These are phyloP conservation scores for Camponotus pennsylvanicus DNA, from an alignment of 1,140 invertebrate genomes.

Conservation along the genomic window DNA sequence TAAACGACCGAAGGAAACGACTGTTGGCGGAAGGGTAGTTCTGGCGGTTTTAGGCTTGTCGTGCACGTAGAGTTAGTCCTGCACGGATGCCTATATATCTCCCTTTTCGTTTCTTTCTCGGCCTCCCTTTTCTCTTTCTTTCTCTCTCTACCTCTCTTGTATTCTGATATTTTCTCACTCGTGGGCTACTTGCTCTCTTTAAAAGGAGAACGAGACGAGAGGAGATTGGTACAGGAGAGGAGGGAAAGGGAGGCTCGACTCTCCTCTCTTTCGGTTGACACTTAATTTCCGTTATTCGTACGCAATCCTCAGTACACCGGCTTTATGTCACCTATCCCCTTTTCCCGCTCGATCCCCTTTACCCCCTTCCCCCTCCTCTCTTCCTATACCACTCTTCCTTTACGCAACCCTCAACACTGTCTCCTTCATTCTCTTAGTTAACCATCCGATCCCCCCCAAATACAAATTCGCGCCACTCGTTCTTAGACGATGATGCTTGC, in stretches of 20 bases:
- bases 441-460: slow-evolving; percentile 65
- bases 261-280: slow-evolving; percentile 85
- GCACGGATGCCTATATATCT: slow-evolving; percentile 74
- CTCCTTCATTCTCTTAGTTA: slow-evolving; percentile 78
- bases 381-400: slow-evolving; percentile 63
- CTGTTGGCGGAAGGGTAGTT: slow-evolving; percentile 60
- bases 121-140: slow-evolving; percentile 5
- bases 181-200: slow-evolving; percentile 58
- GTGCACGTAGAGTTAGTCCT: slow-evolving; percentile 84
- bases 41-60: slow-evolving; percentile 80
- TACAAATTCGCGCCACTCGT: slow-evolving; percentile 59
- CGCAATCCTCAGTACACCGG: slow-evolving; percentile 80
- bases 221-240: slow-evolving; percentile 65
- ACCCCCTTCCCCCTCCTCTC: slow-evolving; percentile 47
- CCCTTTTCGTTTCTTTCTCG: slow-evolving; percentile 59
- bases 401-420: slow-evolving; percentile 65
- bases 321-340: slow-evolving; percentile 78
- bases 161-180: slow-evolving; percentile 46
- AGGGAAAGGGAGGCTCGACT: slow-evolving; percentile 67
- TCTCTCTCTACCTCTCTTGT: slow-evolving; percentile 17
- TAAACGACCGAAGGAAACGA: slow-evolving; percentile 75
- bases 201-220: slow-evolving; percentile 71
- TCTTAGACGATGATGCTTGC: slow-evolving; percentile 39
- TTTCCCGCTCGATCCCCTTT: slow-evolving; percentile 62
- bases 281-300: slow-evolving; percentile 87